phyloP scores from a whole-genome alignment of 2,888 invertebrate genomes.

The Orthonychiurus folsomi region DNA sequence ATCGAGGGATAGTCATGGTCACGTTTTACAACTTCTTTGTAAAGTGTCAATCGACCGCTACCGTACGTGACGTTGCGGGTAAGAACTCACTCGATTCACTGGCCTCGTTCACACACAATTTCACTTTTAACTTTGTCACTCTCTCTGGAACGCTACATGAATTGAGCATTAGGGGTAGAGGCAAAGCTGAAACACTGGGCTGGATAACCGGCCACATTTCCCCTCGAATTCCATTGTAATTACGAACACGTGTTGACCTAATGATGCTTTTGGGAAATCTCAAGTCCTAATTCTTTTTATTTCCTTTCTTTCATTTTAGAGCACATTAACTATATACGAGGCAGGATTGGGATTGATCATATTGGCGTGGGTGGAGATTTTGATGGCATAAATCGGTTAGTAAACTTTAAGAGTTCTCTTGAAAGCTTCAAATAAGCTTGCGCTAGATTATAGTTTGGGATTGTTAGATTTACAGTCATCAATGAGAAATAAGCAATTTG shows the following conservation, averaged over 20 bases:
- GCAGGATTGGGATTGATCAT: conserved; percentile 75
- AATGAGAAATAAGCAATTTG: not conserved
- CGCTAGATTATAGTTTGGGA: not conserved
- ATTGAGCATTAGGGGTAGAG: no score
- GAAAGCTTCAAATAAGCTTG: not conserved
- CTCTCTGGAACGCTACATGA: not conserved
- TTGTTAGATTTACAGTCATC: not conserved
- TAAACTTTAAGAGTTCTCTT: not conserved
- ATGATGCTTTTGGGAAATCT: conserved; percentile 1
- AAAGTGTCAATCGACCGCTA: conserved; percentile 63
- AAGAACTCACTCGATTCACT: conserved; percentile 39
- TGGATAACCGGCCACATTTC: no score
- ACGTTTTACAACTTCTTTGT: conserved; percentile 74
- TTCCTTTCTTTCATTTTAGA: conserved; percentile 50
- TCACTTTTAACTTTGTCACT: not conserved
- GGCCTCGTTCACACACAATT: not conserved
- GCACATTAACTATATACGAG: conserved; percentile 80
- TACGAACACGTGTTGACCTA: not conserved
- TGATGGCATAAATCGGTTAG: conserved; percentile 53
- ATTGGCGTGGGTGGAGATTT: conserved; percentile 82
- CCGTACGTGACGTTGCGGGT: conserved; percentile 72
- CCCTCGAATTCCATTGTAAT: not conserved
- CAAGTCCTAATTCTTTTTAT: not conserved
- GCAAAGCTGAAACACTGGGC: not conserved
- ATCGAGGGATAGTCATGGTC: conserved; percentile 77